phyloP scores from a whole-genome alignment of 2,113 vertebrate genomes.

The Anguilla rostrata region DNA sequence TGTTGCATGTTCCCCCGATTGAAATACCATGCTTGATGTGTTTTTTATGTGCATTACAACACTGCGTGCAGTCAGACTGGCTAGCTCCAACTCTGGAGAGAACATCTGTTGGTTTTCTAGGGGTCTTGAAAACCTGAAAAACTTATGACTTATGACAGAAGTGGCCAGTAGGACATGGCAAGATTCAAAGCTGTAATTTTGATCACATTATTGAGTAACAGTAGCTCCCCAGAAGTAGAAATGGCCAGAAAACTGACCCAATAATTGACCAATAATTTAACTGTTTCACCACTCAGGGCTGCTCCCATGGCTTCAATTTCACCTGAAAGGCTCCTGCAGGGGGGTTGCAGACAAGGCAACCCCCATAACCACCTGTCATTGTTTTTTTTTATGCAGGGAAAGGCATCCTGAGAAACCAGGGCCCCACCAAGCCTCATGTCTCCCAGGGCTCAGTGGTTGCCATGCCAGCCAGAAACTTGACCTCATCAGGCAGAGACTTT shows the following conservation, averaged over 20 bases:
- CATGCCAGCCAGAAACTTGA: constrained; percentile 43
- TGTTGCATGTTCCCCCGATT: neutral
- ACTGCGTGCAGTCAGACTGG: neutral
- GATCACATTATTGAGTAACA: neutral
- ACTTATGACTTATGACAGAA: neutral
- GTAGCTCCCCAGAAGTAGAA: neutral
- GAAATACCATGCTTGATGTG: neutral
- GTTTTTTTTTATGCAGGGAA: constrained; percentile 65
- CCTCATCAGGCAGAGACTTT: constrained; percentile 46
- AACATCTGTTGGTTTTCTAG: neutral
- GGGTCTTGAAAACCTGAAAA: neutral
- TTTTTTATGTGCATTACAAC: neutral
- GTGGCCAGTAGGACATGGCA: neutral
- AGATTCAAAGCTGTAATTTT: neutral
- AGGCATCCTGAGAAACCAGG: constrained; percentile 43
- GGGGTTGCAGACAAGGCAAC: neutral
- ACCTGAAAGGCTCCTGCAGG: constrained; percentile 18
- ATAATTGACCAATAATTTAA: constrained; percentile 54
- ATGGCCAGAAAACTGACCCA: neutral
- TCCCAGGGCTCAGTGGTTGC: constrained; percentile 40
- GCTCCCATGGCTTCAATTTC: constrained; percentile 26
- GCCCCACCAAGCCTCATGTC: constrained; percentile 43
- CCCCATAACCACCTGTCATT: constrained; percentile 41
- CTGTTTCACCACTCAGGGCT: constrained; percentile 34
- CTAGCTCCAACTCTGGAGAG: neutral